Base-by-base conservation (phyloP, 2,113 vertebrate species). In the Salminus brasiliensis region DNA sequence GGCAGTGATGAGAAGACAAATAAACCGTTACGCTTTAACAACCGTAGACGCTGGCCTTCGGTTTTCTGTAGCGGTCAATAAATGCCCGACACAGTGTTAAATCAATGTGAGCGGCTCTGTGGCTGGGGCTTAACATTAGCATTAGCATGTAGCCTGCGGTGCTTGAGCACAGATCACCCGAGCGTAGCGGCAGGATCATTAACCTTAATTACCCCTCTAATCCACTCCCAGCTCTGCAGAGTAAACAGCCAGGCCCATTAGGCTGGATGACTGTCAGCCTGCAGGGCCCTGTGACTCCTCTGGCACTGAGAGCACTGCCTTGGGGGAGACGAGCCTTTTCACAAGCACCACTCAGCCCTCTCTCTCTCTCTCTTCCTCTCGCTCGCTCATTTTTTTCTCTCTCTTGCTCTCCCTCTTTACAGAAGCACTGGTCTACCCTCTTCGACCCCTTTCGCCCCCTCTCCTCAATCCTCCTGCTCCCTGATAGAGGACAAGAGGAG, bases 171-270 rank as follows among this genome's bases (percentile, higher is more conserved):
- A 87, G 92, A 92, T 91, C 91, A 91, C 86, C 84, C 83, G 86
- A 91, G 91, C 87, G 89, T 92, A 87, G 87, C 90, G 85, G 86
- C 91, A 89, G 89, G 90, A 93, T 93, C 93, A 94, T 94, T 94
- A 94, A 93, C 92, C 91, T 92, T 94, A 94, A 94, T 94, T 94
- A 94, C 92, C 93, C 89, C 91, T 91, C 91, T 94, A 94, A 94
- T 94, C 93, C 92, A 94, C 90, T 94, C 91, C 91, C 85, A 91
- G 89, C 92, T 78, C 90, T 90, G 89, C 91, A 93, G 90, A 94
- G 93, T 93, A 94, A 94, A 94, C 93, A 94, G 92, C 89, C 89
- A 86, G 92, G 89, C 87, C 92, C 93, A 92, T 94, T 94, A 94
- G 91, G 90, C 89, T 87, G 90, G 89, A 90, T 92, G 91, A 94